phyloP scores from a whole-genome alignment of 2,113 vertebrate species.

The Plecturocebus donacophilus region DNA sequence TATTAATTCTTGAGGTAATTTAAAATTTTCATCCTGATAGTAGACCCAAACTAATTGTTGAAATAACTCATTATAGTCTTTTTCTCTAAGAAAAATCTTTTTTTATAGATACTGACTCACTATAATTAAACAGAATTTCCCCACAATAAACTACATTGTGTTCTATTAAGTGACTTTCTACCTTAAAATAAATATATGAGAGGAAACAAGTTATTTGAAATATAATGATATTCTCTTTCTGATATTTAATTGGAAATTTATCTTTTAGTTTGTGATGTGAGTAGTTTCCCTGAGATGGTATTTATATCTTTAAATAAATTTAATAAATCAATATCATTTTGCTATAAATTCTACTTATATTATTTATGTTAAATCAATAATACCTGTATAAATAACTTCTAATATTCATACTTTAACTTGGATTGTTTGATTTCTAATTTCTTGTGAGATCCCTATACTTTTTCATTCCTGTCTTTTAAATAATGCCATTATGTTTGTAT shows the following conservation, averaged over 20 bases:
- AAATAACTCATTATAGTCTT: constrained; percentile 5
- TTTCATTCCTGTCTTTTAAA: constrained; percentile 37
- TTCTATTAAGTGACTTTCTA: constrained; percentile 66
- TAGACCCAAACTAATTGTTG: constrained; percentile 49
- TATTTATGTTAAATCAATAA: background rate
- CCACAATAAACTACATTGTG: constrained; percentile 54
- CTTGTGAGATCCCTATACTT: constrained; percentile 1
- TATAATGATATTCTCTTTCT: constrained; percentile 45
- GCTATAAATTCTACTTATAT: background rate
- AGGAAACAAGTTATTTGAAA: constrained; percentile 62
- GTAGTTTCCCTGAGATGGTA: background rate
- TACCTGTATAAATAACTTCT: constrained; percentile 5
- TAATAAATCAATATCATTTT: background rate
- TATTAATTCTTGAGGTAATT: constrained; percentile 42
- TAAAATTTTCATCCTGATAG: constrained; percentile 25
- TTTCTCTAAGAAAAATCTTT: background rate
- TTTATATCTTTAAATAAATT: background rate
- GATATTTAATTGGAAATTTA: constrained; percentile 47
- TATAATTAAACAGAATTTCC: constrained; percentile 69
- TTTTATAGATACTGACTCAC: constrained; percentile 45
- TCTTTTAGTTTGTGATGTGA: background rate
- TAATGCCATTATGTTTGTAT: constrained; percentile 8
- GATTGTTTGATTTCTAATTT: constrained; percentile 63
- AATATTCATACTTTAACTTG: constrained; percentile 52
- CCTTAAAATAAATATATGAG: constrained; percentile 60